Evolutionary conservation across 2,113 vertebrate genomes (phyloP), one percentile per base, ranked within the genome.

Genomic region (Rhabdornis inornatus): DNA sequence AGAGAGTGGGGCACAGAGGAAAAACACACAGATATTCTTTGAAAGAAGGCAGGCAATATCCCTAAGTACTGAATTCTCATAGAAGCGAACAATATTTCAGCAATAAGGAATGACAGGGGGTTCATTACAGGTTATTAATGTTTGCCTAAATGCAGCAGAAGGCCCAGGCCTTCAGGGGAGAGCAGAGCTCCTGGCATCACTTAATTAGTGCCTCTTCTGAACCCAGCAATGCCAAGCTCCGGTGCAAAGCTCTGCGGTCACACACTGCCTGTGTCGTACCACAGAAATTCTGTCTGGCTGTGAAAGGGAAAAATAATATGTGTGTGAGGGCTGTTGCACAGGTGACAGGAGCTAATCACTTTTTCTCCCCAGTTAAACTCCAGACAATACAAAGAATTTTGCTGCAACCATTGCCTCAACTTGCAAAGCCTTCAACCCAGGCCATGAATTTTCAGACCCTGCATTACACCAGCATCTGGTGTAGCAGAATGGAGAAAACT

Each of bases 121-220:
- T 90, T 91, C 72, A 82, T 86, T 88, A 78, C 53, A 2, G 11
- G 61, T 84, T 60, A 69, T 96, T 78, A 96, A 94, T 92, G 93
- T 87, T 92, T 90, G 91, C 75, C 89, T 87, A 92, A 95, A 81
- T 76, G 83, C 70, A 91, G 56, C 65, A 66, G 60, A 83, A 87
- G 92, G 86, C 65, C 68, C 83, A 56, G 83, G 92, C 86, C 64
- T 89, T 86, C 1, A n/a, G 90, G 83, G 80, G 79, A 87, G 87
- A 81, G 83, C 89, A 83, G 88, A 65, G 92, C 88, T 93, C 79
- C 71, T 33, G 10, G 76, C 72, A 42, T 37, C 65, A 56, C 56
- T 84, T 84, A 83, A 90, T 92, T 78, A 66, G 72, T 55, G 56
- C 80, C 47, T 53, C 68, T 47, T 35, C 72, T 50, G 70, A 70